Percentiles rank a stretch among this genome's conserved stretches.
Evolutionary conservation across 2,113 vertebrate genomes (phyloP).

Genomic region (Kryptolebias marmoratus): DNA sequence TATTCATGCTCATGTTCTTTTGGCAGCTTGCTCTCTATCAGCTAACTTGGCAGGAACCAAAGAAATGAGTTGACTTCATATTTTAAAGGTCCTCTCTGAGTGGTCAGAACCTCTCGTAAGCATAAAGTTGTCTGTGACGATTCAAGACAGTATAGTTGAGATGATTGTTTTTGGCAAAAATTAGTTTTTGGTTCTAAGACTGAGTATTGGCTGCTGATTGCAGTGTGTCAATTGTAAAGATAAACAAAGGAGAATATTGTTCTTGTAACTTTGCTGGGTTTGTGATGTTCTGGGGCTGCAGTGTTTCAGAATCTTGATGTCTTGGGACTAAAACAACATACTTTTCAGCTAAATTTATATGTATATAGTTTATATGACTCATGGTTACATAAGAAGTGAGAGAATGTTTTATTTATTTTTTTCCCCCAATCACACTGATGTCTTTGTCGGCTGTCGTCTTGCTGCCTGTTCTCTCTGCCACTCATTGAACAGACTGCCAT

Average conservation of each 20-base stretch:
- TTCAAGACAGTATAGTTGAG: too few species aligned
- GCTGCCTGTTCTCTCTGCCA: neutral
- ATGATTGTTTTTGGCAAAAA: neutral
- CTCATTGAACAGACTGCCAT: neutral
- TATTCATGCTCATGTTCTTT: too few species aligned
- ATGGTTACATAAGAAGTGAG: neutral
- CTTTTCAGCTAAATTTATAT: neutral
- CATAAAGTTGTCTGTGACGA: neutral
- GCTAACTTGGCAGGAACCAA: too few species aligned
- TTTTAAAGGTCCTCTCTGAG: too few species aligned
- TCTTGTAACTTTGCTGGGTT: neutral
- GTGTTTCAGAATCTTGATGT: neutral
- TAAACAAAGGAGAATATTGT: neutral
- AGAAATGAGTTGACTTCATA: too few species aligned
- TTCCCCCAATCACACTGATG: neutral
- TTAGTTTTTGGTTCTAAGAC: neutral
- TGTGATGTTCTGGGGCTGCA: neutral
- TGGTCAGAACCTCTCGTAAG: neutral
- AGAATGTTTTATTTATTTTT: neutral
- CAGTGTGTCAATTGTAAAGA: neutral
- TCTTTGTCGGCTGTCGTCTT: neutral
- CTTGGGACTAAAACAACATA: too few species aligned
- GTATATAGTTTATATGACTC: neutral
- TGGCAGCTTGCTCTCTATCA: too few species aligned
- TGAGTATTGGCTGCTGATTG: neutral